phyloP scores from a whole-genome alignment of 53 echinoderm and acorn worm species.

The Hippasteria phrygiana region DNA sequence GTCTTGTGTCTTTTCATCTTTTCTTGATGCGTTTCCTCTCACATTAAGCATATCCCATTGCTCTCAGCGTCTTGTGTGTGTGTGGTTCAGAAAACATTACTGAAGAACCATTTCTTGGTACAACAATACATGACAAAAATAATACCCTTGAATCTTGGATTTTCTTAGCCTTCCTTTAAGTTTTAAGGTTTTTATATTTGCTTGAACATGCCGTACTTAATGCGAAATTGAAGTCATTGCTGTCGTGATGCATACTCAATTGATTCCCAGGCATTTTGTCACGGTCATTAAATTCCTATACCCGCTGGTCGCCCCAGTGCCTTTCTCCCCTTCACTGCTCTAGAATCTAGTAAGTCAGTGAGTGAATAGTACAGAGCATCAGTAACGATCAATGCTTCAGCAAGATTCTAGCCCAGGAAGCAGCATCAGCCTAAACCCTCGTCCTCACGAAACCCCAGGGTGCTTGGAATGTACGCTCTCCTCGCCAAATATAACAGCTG shows the following conservation, averaged over 20 bases:
- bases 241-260: neutral
- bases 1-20: too few species aligned
- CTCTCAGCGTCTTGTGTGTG: too few species aligned
- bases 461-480: slow-evolving; percentile 58
- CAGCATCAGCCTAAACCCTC: neutral
- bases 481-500: slow-evolving; percentile 52
- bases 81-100: too few species aligned
- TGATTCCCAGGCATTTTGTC: slow-evolving; percentile 11
- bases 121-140: too few species aligned
- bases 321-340: neutral
- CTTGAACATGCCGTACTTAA: neutral
- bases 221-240: neutral
- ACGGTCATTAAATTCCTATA: slow-evolving; percentile 12
- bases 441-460: slow-evolving; percentile 15
- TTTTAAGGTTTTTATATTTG: too few species aligned
- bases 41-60: too few species aligned
- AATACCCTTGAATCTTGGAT: too few species aligned
- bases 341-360: neutral
- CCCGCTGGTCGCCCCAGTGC: neutral
- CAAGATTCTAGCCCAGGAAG: neutral
- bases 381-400: neutral
- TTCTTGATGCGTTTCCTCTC: too few species aligned
- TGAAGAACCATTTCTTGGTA: too few species aligned
- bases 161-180: too few species aligned
- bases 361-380: neutral